These are phyloP conservation scores for Heliconius hewitsoni DNA, from an alignment of 1,140 invertebrate species.

Conservation along the genomic window DNA sequence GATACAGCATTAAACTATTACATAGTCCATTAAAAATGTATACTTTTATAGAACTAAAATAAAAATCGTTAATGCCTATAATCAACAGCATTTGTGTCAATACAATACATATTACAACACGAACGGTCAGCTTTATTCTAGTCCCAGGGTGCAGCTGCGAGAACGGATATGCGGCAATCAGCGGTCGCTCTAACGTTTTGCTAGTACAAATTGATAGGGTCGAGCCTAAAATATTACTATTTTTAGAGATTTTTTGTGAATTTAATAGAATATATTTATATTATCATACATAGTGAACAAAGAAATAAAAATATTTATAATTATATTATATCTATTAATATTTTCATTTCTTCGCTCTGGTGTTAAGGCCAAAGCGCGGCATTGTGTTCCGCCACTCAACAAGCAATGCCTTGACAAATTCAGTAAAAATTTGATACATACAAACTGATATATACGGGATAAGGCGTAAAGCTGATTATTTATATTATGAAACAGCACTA, in stretches of 20 bases:
- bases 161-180: conserved; percentile 1
- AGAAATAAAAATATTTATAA: no score
- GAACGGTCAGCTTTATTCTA: conserved; percentile 7
- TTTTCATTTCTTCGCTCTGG: no score
- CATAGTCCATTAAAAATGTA: not conserved
- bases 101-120: not conserved
- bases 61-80: not conserved
- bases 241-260: not conserved
- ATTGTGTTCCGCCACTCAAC: no score
- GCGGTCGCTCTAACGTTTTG: conserved; percentile 3
- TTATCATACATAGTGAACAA: no score
- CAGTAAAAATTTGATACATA: no score
- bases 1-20: not conserved
- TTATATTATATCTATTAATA: no score
- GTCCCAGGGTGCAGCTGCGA: conserved; percentile 2
- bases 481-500: no score
- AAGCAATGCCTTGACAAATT: no score
- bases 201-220: not conserved
- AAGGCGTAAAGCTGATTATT: no score
- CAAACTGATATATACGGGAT: no score
- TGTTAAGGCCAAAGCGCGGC: no score
- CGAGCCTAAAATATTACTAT: not conserved
- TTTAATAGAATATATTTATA: no score
- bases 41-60: not conserved
- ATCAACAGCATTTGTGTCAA: conserved; percentile 10